phyloP scores from a whole-genome alignment of 2,888 invertebrate species.

The Autographa pulchrina region DNA sequence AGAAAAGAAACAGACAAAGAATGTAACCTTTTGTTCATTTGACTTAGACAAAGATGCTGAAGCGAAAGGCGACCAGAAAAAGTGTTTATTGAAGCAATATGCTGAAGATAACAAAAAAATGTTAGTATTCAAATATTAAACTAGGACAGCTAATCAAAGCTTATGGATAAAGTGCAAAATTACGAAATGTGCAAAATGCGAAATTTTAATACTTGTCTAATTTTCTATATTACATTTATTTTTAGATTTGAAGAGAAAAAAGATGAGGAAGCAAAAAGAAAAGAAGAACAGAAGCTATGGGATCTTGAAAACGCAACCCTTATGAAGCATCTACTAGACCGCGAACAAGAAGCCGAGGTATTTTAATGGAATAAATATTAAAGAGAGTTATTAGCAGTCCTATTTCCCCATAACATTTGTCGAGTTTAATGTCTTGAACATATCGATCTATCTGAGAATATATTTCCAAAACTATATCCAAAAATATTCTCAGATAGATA shows the following conservation, averaged over 20 bases:
- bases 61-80: constrained; percentile 36
- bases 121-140: constrained; percentile 59
- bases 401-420: no score
- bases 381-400: no score
- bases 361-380: background rate
- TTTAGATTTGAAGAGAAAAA: constrained; percentile 57
- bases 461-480: no score
- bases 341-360: constrained; percentile 60
- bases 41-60: constrained; percentile 58
- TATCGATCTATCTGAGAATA: no score
- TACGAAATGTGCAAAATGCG: no score
- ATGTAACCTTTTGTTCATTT: constrained; percentile 54
- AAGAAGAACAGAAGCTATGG: constrained; percentile 52
- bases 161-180: no score
- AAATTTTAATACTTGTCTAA: no score
- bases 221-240: background rate
- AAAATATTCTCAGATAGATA: no score
- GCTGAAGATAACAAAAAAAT: constrained; percentile 67
- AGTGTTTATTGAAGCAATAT: constrained; percentile 54
- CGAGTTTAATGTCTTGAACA: no score
- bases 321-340: constrained; percentile 58
- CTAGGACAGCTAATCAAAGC: no score
- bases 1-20: constrained; percentile 49
- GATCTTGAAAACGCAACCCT: constrained; percentile 57
- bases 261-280: constrained; percentile 46